Percentiles rank a stretch among this genome's conserved stretches.
phyloP scores from a whole-genome alignment of 2,113 vertebrate species.

The Orycteropus afer region DNA sequence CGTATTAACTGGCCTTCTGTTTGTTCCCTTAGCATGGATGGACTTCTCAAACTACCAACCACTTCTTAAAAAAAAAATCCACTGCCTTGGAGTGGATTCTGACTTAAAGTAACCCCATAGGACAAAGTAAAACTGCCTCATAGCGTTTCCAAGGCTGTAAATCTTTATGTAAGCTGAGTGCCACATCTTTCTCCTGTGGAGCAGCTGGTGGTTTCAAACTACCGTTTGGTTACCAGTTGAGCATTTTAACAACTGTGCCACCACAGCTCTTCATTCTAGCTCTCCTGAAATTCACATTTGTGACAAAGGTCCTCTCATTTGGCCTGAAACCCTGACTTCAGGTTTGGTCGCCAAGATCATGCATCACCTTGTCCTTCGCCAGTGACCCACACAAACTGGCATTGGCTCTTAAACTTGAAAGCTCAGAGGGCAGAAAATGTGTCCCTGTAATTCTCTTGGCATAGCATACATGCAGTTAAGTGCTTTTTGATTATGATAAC shows the following conservation, averaged over 20 bases:
- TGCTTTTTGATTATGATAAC: conserved; percentile 69
- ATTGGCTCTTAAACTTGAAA: conserved; percentile 21
- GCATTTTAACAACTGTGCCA: neutral
- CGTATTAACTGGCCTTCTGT: neutral
- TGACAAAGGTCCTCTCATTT: neutral
- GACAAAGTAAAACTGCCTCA: neutral
- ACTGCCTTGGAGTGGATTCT: neutral
- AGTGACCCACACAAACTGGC: conserved; percentile 16
- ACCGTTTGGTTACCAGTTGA: neutral
- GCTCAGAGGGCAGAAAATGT: conserved; percentile 52
- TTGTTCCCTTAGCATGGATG: neutral
- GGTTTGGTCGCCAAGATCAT: neutral
- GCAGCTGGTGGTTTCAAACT: neutral
- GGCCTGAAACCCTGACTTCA: neutral
- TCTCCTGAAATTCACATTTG: neutral
- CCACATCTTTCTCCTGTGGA: neutral
- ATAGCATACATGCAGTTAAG: conserved; percentile 54
- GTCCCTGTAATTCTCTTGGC: conserved; percentile 54
- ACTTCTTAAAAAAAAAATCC: neutral
- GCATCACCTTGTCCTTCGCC: neutral
- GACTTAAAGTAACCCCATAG: neutral
- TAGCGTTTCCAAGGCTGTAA: neutral
- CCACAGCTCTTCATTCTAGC: neutral
- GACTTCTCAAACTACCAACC: neutral
- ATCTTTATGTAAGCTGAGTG: neutral